A percentile compares a stretch with the other conserved stretches of the same genome.
phyloP scores from a whole-genome alignment of 2,113 vertebrate genomes.

The Ptyas mucosa region DNA sequence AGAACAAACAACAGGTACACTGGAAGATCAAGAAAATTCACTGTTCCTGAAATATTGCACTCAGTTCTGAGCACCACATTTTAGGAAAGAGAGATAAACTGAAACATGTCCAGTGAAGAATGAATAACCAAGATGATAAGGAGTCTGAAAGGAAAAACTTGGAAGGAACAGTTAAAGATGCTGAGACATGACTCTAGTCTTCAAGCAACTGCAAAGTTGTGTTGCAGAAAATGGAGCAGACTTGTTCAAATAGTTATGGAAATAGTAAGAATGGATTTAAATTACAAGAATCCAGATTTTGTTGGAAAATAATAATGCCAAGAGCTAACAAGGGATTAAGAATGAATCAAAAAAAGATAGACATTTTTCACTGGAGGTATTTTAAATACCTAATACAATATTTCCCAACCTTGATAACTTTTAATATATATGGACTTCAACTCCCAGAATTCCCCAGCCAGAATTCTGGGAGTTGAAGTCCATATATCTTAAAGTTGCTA shows the following conservation, averaged over 20 bases:
- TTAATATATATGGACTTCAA: too few species aligned
- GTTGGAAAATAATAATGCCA: background rate
- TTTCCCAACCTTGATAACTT: too few species aligned
- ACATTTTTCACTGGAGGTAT: too few species aligned
- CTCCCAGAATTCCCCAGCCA: too few species aligned
- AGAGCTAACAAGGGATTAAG: background rate
- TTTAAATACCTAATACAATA: background rate
- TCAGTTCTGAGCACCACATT: background rate
- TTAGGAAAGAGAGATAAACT: background rate
- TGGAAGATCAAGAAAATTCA: background rate
- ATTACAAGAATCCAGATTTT: background rate
- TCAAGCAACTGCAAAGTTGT: background rate
- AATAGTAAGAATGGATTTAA: background rate
- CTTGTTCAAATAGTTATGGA: background rate
- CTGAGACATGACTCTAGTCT: background rate
- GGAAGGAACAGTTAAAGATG: background rate
- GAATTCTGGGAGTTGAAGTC: too few species aligned
- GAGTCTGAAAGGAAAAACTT: background rate
- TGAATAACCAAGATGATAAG: background rate
- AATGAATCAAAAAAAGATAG: too few species aligned
- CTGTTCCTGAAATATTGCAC: background rate
- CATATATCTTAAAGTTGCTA: too few species aligned
- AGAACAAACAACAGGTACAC: background rate
- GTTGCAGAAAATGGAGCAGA: background rate
- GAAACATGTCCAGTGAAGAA: background rate